phyloP scores from a whole-genome alignment of 2,113 vertebrate genomes.

The Pithys albifrons region DNA sequence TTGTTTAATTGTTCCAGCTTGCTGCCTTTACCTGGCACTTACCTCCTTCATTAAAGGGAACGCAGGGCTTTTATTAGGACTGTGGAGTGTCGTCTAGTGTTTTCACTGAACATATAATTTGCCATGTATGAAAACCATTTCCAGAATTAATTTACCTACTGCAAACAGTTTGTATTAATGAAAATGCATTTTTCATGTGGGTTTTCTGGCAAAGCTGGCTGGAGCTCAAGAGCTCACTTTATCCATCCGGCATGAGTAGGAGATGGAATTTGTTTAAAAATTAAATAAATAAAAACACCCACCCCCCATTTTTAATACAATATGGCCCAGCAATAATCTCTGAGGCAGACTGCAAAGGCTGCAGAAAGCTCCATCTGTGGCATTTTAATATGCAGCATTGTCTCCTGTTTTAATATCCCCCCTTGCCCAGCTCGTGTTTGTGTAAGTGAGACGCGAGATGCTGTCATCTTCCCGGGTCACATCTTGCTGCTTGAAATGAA shows the following conservation, averaged over 20 bases:
- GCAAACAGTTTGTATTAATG: slow-evolving; percentile 78
- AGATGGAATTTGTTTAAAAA: slow-evolving; percentile 66
- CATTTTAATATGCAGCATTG: slow-evolving; percentile 66
- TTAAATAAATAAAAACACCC: slow-evolving; percentile 67
- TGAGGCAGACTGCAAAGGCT: slow-evolving; percentile 9
- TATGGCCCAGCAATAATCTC: slow-evolving; percentile 55
- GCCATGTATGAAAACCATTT: slow-evolving; percentile 69
- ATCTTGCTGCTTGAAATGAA: slow-evolving; percentile 24
- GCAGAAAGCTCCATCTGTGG: slow-evolving; percentile 54
- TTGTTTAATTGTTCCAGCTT: background rate
- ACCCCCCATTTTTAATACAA: slow-evolving; percentile 53
- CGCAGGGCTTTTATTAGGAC: background rate
- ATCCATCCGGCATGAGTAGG: slow-evolving; percentile 67
- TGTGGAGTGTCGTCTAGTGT: background rate
- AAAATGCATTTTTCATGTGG: slow-evolving; percentile 67
- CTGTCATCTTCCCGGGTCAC: slow-evolving; percentile 58
- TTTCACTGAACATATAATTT: slow-evolving; percentile 49
- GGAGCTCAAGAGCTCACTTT: slow-evolving; percentile 65
- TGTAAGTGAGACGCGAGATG: slow-evolving; percentile 18
- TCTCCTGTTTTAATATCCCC: slow-evolving; percentile 38
- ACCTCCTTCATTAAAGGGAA: background rate
- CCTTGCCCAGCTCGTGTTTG: slow-evolving; percentile 20
- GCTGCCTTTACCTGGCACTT: slow-evolving; percentile 11
- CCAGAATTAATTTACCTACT: slow-evolving; percentile 76
- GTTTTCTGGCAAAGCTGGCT: slow-evolving; percentile 47